Percentiles rank a stretch among this genome's conserved stretches.
These are phyloP conservation scores for Perca fluviatilis DNA, from an alignment of 2,113 vertebrate species.

Conservation along the genomic window DNA sequence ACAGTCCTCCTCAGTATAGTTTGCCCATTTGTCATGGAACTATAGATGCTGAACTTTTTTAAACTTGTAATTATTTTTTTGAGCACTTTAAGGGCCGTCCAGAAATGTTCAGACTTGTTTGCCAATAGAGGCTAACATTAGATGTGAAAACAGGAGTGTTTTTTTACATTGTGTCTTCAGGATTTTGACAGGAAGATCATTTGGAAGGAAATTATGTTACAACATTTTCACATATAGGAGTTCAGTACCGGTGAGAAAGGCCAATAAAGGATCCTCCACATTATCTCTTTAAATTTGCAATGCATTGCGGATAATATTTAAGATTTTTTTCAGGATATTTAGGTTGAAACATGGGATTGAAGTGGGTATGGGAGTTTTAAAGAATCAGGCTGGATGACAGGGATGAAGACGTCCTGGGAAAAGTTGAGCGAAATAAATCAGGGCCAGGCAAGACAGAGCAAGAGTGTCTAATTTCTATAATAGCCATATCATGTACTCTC, in stretches of 20 bases:
- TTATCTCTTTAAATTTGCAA: neutral
- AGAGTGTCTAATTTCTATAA: slow-evolving; percentile 33
- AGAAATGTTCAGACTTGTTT: neutral
- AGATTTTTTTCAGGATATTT: neutral
- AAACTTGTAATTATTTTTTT: neutral
- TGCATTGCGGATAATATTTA: neutral
- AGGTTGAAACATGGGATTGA: neutral
- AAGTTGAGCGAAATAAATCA: slow-evolving; percentile 31
- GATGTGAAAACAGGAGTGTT: neutral
- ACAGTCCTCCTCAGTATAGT: neutral
- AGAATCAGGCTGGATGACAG: neutral
- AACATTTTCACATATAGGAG: neutral
- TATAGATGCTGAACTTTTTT: neutral
- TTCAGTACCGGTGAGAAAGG: neutral
- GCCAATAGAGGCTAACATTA: neutral
- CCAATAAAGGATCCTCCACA: neutral
- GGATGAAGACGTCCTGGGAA: slow-evolving; percentile 13
- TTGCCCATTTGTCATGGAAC: neutral
- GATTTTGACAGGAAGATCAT: neutral
- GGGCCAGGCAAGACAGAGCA: neutral
- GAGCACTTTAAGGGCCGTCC: neutral
- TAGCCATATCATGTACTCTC: slow-evolving; percentile 4
- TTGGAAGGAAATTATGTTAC: neutral
- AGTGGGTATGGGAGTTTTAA: neutral
- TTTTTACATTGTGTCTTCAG: neutral